Base-by-base conservation (phyloP, 2,888 invertebrate genomes). In the Hemithea aestivaria region DNA sequence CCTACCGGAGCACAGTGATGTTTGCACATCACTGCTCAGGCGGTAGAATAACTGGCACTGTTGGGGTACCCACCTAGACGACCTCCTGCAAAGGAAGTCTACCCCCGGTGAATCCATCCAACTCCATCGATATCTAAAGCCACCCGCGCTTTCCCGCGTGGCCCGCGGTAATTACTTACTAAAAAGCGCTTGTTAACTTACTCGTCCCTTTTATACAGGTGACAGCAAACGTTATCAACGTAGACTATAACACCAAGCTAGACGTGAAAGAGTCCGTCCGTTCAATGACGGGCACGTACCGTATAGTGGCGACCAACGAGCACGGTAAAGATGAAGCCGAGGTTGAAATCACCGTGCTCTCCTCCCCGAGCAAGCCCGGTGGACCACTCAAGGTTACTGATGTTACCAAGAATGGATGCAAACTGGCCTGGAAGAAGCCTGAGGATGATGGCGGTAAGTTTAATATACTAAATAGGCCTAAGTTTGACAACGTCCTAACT, bases 301-400 rank as follows among this genome's bases (percentile, higher is more conserved):
- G 93, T 62, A 95, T 98, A 52, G 88, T 92, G 30, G 97, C 98
- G 1, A 93, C 93, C 31, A 98, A 98, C 82, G 91, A 95, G 47
- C 95, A 96, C 63, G 98, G 98, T 21, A 90, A 91, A 43, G 98
- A 98, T 70, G 95, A 96, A 58, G 97, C 97, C 0, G 96, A 96
- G 16, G 95, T 98, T 6, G 97, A 98, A 81, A 91, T 98, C 35
- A 96, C 96, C 1, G 93, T 98, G n/a, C 67, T 90, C 24, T 88
- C 94, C 25, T 91, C 95, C 5, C 97, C 98, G 2, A 90, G 93
- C 45, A 94, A 92, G 63, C 97, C 97, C 1, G 93, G 93, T 49
- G 97, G 97, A 6, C 97, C 97, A 1, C 88, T 98, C 5, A 93
- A 96, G 78, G 96, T 96, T 7, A 84, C 91, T 0, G 96, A 97